Evolutionary conservation across 2,888 invertebrate genomes (phyloP), one percentile per base, ranked within the genome.

Genomic region (Resseliella maxima): DNA sequence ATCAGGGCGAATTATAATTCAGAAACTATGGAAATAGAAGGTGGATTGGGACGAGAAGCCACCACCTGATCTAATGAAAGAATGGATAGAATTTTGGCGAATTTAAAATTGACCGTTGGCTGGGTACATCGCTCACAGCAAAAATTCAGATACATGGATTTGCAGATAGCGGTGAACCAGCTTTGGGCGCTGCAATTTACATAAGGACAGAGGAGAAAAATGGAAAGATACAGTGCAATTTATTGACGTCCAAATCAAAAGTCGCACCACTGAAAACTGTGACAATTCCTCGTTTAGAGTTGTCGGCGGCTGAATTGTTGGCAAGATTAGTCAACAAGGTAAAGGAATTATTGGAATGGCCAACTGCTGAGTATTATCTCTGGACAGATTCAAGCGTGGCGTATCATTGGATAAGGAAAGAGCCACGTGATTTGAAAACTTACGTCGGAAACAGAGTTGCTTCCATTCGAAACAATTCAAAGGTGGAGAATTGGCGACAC

Each of bases 371-470:
- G 86, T 36, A 85, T 87, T 5, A 87, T n/a, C 35, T 88, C 87
- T 89, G 88, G 88, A 88, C 88, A 5, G 89, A 90, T 86, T 90
- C 89, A 0, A 88, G 88, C 27, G 88, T 89, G 15, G 88, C 88
- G 31, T 64, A 24, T 12, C 21, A 64, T 31, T 64, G 27, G 31
- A 64, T 31, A 6, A 12, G 21, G 24, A 27, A 59, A 59, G 35
- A 86, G 21, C 86, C 59, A 6, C 24, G 36, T 36, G 24, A 59
- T 21, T 86, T 45, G 86, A 86, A 86, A 59, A 59, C 59, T 6
- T 86, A 31, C 59, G 86, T 86, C 2, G 86, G 59, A 1, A 86
- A 86, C 35, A 12, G 86, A 54, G 85, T 85, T 36, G 18, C 35
- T 5, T 36, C n/a, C 8, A 85, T 85, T 18, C 85, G 24, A 38